Base-by-base conservation (phyloP, 2,113 vertebrate genomes). In the Pycnonotus jocosus region DNA sequence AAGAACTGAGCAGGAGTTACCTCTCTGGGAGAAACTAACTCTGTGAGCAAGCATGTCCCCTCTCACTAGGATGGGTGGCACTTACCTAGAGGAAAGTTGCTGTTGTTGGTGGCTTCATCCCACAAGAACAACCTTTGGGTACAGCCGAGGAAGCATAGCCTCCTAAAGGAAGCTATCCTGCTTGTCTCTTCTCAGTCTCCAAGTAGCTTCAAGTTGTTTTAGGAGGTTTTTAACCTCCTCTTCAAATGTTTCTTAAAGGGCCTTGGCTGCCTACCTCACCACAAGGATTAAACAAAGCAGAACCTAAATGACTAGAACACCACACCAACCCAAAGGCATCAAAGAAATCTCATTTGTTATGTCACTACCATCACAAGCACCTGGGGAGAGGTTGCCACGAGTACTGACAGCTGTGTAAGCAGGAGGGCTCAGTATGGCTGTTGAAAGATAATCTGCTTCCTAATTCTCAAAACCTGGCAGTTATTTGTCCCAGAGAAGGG, bases 221-320 rank as follows among this genome's bases (percentile, higher is more conserved):
- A 64, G 60, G 4, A 64, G 9, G 24, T 3, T 64, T 66, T 54
- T 33, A 51, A 53, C 7, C 17, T 64, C 14, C 33, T 37, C 33
- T 53, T 83, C 21, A 72, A 9, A 22, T 18, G 2, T 9, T 60
- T 28, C 6, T 3, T 9, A 15, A n/a, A 21, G 7, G 60, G 2
- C 27, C 14, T 42, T 64, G 9, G 4, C 14, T 60, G 4, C 6
- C 5, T 15, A 17, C 3, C 6, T 27, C 30, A 69, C 28, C 7
- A 4, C 1, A 0, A 54, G 3, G 3, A 56, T 28, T 25, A 45
- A 58, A 24, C 5, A 11, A 65, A 2, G 2, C 28, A 66, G 12
- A 74, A 6, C 6, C 16, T 13, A 8, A 73, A 50, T 2, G 2
- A 18, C 15, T 13, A 60, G 0, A 12, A 0, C 12, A 24, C 16